Percentiles rank a stretch among this genome's conserved stretches.
These are phyloP conservation scores for Cynodonichthys magdalenae DNA, from an alignment of 2,797 vertebrate species.

Conservation along the genomic window DNA sequence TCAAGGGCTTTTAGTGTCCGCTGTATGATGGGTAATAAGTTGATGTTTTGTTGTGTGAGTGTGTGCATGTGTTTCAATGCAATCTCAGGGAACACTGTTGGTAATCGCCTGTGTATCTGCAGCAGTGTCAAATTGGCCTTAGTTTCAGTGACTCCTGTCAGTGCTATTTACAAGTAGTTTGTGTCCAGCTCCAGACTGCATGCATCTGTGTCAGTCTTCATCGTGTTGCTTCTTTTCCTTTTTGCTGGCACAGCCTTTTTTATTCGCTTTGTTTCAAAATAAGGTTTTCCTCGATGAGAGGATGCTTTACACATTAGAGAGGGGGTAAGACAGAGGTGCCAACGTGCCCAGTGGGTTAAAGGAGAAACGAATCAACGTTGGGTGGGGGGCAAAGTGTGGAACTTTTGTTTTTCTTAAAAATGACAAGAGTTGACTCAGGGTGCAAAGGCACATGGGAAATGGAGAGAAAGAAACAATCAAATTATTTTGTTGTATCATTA, in stretches of 20 bases:
- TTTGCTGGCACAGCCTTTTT: constrained; percentile 72
- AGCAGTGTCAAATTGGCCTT: constrained; percentile 75
- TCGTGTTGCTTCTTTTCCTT: constrained; percentile 59
- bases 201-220: constrained; percentile 54
- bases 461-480: constrained; percentile 53
- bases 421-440: constrained; percentile 40
- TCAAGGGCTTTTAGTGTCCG: constrained; percentile 61
- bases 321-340: constrained; percentile 83
- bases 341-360: constrained; percentile 72
- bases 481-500: constrained; percentile 32
- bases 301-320: constrained; percentile 70
- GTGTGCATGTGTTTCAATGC: constrained; percentile 64
- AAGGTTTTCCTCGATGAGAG: constrained; percentile 71
- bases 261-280: constrained; percentile 63
- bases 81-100: constrained; percentile 72
- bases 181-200: constrained; percentile 70
- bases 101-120: constrained; percentile 70
- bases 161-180: constrained; percentile 80
- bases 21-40: constrained; percentile 46
- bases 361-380: constrained; percentile 35
- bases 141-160: constrained; percentile 68
- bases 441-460: constrained; percentile 68
- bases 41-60: constrained; percentile 63
- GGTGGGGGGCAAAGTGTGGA: constrained; percentile 23
- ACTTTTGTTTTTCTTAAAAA: constrained; percentile 25